phyloP scores from a whole-genome alignment of 2,888 invertebrate species.

The Podabrus alpinus region DNA sequence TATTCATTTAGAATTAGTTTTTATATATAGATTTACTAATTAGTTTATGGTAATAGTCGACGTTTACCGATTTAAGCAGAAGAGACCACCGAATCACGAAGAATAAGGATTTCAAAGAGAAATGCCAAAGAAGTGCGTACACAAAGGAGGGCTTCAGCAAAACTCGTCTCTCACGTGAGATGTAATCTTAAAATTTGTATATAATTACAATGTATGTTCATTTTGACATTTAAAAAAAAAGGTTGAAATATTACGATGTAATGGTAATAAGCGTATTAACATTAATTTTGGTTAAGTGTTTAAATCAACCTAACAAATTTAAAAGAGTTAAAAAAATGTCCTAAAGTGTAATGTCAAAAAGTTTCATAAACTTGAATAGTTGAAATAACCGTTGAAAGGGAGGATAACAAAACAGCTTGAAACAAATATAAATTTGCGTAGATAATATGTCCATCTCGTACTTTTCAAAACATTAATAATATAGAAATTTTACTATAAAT shows the following conservation, averaged over 20 bases:
- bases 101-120: neutral
- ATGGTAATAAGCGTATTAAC: neutral
- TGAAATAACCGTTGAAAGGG: neutral
- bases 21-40: neutral
- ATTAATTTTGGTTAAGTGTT: neutral
- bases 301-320: neutral
- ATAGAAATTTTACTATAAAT: neutral
- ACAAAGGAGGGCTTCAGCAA: neutral
- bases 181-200: neutral
- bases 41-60: neutral
- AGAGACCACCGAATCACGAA: neutral
- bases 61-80: neutral
- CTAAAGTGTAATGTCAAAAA: neutral
- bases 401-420: neutral
- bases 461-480: neutral
- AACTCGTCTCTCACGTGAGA: neutral
- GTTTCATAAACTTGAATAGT: neutral
- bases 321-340: no score
- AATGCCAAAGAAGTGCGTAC: neutral
- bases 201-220: neutral
- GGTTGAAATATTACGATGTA: neutral
- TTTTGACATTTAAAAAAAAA: neutral
- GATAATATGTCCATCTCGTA: neutral
- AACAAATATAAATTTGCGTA: neutral
- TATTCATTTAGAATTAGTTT: neutral